Percentiles rank a stretch among this genome's conserved stretches.
Evolutionary conservation across 1,140 invertebrate genomes (phyloP).

Genomic region (Drosophila parabipectinata): DNA sequence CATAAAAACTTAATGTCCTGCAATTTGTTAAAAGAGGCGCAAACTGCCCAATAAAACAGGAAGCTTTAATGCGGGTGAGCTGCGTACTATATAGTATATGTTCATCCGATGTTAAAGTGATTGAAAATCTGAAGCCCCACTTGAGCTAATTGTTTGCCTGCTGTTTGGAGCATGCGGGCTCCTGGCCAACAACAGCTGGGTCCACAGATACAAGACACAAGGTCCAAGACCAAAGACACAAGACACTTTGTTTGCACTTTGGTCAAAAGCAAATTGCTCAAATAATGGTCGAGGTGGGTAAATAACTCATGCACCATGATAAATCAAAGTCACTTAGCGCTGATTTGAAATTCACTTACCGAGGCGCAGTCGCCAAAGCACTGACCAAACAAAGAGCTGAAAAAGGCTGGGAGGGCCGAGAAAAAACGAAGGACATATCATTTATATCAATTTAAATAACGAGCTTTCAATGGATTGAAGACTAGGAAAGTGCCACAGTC

Average conservation of each 20-base stretch:
- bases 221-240: background rate
- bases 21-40: slow-evolving; percentile 69
- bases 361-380: slow-evolving; percentile 55
- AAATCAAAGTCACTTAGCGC: slow-evolving; percentile 77
- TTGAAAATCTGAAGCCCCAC: slow-evolving; percentile 31
- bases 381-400: slow-evolving; percentile 42
- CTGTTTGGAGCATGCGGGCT: slow-evolving; percentile 15
- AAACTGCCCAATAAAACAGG: slow-evolving; percentile 58
- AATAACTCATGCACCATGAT: slow-evolving; percentile 53
- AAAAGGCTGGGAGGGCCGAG: background rate
- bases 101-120: slow-evolving; percentile 13
- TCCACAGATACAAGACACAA: slow-evolving; percentile 21
- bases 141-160: slow-evolving; percentile 49
- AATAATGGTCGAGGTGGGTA: slow-evolving; percentile 30
- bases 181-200: slow-evolving; percentile 31
- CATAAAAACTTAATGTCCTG: slow-evolving; percentile 69
- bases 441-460: slow-evolving; percentile 84
- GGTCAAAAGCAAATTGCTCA: slow-evolving; percentile 16
- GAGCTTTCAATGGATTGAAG: slow-evolving; percentile 69
- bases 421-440: slow-evolving; percentile 63
- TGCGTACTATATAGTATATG: background rate
- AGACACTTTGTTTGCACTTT: slow-evolving; percentile 26
- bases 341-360: slow-evolving; percentile 71
- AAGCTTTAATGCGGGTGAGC: slow-evolving; percentile 26
- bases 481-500: slow-evolving; percentile 16